Base-by-base conservation (phyloP, 1,140 invertebrate genomes). In the Drosophila nigromelanica region DNA sequence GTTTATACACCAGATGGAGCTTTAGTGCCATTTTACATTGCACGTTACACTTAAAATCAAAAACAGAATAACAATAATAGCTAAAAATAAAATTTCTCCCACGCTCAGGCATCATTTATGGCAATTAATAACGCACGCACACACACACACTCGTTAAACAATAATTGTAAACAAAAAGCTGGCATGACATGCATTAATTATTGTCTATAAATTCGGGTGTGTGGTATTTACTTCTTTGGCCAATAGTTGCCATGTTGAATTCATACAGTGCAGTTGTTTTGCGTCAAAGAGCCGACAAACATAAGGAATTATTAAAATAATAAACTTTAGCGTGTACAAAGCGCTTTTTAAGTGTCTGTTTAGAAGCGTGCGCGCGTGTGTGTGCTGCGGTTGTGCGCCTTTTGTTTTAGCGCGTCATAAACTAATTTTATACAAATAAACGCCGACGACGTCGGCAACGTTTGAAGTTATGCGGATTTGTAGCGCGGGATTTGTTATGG, bases 381-480 rank as follows among this genome's bases (percentile, higher is more conserved):
- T 62, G 35, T 40, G 35, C 27, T 66, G 52, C 33, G 52, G 62
- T n/a, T 43, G 52, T 69, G 18, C 51, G 60, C 60, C 51, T 66
- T 72, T 72, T 72, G 62, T 67, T 67, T 58, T 55, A 61, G 14
- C 71, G 68, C 64, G 64, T 60, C 75, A 82, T 87, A 87, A 87
- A 89, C 78, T 87, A 82, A 78, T 79, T 82, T 89, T 73, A 61
- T 82, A 75, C 75, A 89, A 89, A 87, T 89, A 89, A 89, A 89
- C 64, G 63, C 35, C 14, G 59, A 14, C 43, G 27, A 33, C 51
- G 18, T 30, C 56, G 70, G 62, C 40, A 64, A 43, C 79, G 60
- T 87, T 87, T 87, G 83, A 87, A 89, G 83, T 82, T 89, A 60
- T 63, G 66, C 58, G 64, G 58, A 69, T 73, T 73, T 64, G 59